A percentile compares a stretch with the other conserved stretches of the same genome.
phyloP scores from a whole-genome alignment of 2,797 vertebrate species.

The Xerus rutilus region DNA sequence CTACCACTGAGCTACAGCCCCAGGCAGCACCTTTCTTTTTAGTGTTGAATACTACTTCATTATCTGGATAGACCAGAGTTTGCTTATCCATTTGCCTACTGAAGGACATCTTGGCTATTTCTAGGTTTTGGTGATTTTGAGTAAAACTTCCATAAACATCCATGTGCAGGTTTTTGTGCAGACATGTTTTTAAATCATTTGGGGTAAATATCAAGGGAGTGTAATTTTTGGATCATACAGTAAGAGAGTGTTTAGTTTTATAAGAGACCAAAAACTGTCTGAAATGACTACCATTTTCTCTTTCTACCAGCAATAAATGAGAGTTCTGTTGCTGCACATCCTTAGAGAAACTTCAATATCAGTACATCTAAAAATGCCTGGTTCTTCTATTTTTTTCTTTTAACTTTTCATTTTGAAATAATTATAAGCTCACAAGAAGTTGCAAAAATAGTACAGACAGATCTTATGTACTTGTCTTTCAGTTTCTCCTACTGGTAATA shows the following conservation, averaged over 20 bases:
- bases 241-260: background rate
- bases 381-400: slow-evolving; percentile 49
- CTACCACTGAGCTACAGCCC: no score
- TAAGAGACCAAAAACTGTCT: slow-evolving; percentile 6
- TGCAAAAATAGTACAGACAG: slow-evolving; percentile 27
- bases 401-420: slow-evolving; percentile 62
- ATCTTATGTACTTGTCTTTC: background rate
- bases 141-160: slow-evolving; percentile 3
- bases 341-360: slow-evolving; percentile 27
- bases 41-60: background rate
- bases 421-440: slow-evolving; percentile 38
- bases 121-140: background rate
- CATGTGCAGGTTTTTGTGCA: background rate
- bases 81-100: background rate
- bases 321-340: background rate
- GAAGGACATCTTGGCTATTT: background rate
- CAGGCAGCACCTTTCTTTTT: slow-evolving; percentile 11
- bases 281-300: background rate
- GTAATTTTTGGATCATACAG: background rate
- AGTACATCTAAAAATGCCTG: background rate
- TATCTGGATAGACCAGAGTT: background rate
- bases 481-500: background rate
- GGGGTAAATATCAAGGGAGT: background rate
- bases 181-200: background rate
- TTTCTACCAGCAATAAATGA: background rate